phyloP scores from a whole-genome alignment of 2,113 vertebrate species.

The Coryphaenoides rupestris region DNA sequence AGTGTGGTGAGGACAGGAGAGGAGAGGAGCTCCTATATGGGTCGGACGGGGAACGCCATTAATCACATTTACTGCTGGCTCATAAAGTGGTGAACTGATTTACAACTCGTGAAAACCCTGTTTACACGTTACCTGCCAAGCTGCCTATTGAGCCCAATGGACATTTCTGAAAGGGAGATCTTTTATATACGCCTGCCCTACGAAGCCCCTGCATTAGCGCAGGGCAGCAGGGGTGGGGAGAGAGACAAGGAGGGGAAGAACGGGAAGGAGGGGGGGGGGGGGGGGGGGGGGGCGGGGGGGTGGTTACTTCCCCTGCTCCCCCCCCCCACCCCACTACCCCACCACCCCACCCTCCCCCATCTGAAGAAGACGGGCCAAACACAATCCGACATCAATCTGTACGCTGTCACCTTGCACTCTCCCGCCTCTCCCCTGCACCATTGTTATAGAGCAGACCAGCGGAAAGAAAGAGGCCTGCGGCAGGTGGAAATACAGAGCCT shows the following conservation, averaged over 20 bases:
- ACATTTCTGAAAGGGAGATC: slow-evolving; percentile 37
- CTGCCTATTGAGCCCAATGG: slow-evolving; percentile 46
- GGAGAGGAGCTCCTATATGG: slow-evolving; percentile 21
- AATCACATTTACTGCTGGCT: slow-evolving; percentile 33
- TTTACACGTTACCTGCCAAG: slow-evolving; percentile 45
- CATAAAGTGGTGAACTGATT: slow-evolving; percentile 36
- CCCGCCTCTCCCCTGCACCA: slow-evolving; percentile 66
- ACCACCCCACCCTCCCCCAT: no score
- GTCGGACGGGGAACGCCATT: slow-evolving; percentile 36
- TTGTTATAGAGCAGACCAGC: slow-evolving; percentile 75
- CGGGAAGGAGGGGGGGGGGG: slow-evolving; percentile 4
- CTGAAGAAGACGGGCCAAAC: slow-evolving; percentile 68
- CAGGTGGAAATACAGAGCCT: slow-evolving; percentile 77
- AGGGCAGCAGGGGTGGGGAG: slow-evolving; percentile 40
- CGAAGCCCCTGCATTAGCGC: slow-evolving; percentile 35
- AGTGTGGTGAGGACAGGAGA: slow-evolving; percentile 32
- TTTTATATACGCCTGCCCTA: slow-evolving; percentile 44
- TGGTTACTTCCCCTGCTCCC: slow-evolving; percentile 64
- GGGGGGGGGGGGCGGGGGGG: slow-evolving; percentile 52
- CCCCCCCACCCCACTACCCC: no score
- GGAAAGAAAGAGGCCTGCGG: slow-evolving; percentile 77
- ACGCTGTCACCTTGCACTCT: slow-evolving; percentile 62
- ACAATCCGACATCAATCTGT: slow-evolving; percentile 72
- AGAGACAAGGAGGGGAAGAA: background rate
- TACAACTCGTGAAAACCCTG: slow-evolving; percentile 43